Conservation (phyloP, 2,113 vertebrate genomes). For the Misgurnus mizolepis region DNA sequence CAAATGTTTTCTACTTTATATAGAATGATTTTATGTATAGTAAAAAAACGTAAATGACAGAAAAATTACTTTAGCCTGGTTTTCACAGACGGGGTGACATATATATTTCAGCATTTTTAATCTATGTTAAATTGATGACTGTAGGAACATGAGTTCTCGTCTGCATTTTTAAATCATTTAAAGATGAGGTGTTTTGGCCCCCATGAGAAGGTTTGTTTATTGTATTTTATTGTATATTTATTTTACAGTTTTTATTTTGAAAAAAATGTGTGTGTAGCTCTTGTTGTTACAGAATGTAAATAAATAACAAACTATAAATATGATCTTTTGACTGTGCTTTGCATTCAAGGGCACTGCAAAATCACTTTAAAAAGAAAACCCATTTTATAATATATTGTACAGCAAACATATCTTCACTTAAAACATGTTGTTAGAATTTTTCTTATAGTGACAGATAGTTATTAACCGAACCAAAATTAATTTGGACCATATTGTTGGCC, state of each 20-base stretch:
- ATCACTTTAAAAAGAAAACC: too few relatives aligned
- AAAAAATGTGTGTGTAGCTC: constrained; percentile 61
- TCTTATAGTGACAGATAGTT: background rate
- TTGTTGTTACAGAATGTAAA: constrained; percentile 71
- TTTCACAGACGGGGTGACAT: background rate
- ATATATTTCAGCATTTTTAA: constrained; percentile 25
- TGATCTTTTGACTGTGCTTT: background rate
- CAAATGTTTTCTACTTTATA: too few relatives aligned
- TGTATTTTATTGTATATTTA: constrained; percentile 72
- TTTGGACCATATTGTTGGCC: constrained; percentile 25
- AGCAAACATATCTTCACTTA: too few relatives aligned
- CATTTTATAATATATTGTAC: too few relatives aligned
- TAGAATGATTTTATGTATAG: too few relatives aligned
- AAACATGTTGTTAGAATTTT: too few relatives aligned
- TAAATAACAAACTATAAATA: constrained; percentile 62
- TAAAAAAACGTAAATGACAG: too few relatives aligned
- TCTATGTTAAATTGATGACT: background rate
- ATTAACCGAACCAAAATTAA: constrained; percentile 7
- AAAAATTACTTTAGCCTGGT: too few relatives aligned
- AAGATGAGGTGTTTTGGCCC: constrained; percentile 15
- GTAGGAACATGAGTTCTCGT: background rate
- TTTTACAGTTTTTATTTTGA: constrained; percentile 58
- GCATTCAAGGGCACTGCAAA: too few relatives aligned
- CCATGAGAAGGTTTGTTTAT: constrained; percentile 43
- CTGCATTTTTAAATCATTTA: background rate